Evolutionary conservation across 2,888 invertebrate species (phyloP).

Genomic region (Noctua fimbriata): DNA sequence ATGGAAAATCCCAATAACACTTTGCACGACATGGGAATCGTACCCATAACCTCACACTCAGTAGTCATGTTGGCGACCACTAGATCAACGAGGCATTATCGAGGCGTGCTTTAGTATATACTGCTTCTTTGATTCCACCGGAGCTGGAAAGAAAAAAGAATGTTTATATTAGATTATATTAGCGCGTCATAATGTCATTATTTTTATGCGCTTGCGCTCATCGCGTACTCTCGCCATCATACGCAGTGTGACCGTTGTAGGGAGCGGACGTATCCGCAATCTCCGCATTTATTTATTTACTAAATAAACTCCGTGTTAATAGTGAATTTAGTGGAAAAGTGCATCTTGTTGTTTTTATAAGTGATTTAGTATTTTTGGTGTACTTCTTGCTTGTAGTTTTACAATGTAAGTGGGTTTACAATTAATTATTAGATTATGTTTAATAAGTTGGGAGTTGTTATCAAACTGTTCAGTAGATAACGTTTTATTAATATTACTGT

Average conservation of each 20-base stretch:
- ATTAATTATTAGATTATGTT: not conserved
- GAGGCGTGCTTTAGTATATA: not conserved
- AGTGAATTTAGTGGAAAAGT: not conserved
- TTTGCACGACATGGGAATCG: not conserved
- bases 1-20: not conserved
- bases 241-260: not conserved
- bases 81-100: not conserved
- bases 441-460: not conserved
- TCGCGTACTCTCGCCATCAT: not conserved
- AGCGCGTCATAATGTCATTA: not conserved
- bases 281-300: slow-evolving; percentile 2
- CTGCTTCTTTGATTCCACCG: not conserved
- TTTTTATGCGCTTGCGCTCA: slow-evolving; percentile 9
- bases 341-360: not conserved
- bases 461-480: slow-evolving; percentile 6
- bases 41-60: too few relatives aligned
- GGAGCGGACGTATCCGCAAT: not conserved
- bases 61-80: not conserved
- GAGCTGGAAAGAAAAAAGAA: not conserved
- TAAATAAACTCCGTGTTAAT: not conserved
- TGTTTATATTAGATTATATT: slow-evolving; percentile 1
- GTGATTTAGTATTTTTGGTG: not conserved
- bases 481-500: slow-evolving; percentile 1
- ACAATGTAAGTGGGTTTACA: slow-evolving; percentile 13
- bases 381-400: not conserved